Percentiles rank a stretch among this genome's conserved stretches.
Conservation (phyloP, 2,113 vertebrate genomes). For the Hiodon alosoides region DNA sequence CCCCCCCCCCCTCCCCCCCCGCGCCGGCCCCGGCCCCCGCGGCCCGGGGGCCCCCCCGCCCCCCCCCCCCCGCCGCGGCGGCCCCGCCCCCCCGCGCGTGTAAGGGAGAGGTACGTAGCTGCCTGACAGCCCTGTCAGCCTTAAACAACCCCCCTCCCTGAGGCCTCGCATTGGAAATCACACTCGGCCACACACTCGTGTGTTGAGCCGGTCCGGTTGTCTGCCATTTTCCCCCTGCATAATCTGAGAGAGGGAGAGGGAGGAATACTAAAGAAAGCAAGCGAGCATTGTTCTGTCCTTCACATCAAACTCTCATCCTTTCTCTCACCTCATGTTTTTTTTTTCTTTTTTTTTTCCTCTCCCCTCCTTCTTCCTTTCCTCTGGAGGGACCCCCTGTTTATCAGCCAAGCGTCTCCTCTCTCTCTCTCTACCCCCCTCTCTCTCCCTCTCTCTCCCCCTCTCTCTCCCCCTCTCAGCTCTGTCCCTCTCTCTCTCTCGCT, state of each 20-base stretch:
- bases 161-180: conserved; percentile 31
- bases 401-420: conserved; percentile 59
- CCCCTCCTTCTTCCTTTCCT: conserved; percentile 43
- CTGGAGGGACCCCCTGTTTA: conserved; percentile 66
- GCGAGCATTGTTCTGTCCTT: conserved; percentile 62
- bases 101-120: conserved; percentile 38
- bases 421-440: neutral
- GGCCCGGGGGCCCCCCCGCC: too few relatives aligned
- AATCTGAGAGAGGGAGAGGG: conserved; percentile 51
- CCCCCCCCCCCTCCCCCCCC: too few relatives aligned
- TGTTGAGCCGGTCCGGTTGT: conserved; percentile 52
- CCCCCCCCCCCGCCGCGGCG: too few relatives aligned
- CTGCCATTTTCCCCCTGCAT: conserved; percentile 51
- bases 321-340: conserved; percentile 37
- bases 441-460: neutral
- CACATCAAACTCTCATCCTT: conserved; percentile 65
- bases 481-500: neutral
- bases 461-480: neutral
- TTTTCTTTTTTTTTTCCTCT: conserved; percentile 39
- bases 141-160: conserved; percentile 50
- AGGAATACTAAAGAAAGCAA: conserved; percentile 67
- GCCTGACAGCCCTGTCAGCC: conserved; percentile 55
- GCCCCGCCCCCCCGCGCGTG: too few relatives aligned
- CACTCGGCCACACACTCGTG: conserved; percentile 50
- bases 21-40: too few relatives aligned